phyloP scores from a whole-genome alignment of 2,888 invertebrate genomes.

The Merodon equestris region DNA sequence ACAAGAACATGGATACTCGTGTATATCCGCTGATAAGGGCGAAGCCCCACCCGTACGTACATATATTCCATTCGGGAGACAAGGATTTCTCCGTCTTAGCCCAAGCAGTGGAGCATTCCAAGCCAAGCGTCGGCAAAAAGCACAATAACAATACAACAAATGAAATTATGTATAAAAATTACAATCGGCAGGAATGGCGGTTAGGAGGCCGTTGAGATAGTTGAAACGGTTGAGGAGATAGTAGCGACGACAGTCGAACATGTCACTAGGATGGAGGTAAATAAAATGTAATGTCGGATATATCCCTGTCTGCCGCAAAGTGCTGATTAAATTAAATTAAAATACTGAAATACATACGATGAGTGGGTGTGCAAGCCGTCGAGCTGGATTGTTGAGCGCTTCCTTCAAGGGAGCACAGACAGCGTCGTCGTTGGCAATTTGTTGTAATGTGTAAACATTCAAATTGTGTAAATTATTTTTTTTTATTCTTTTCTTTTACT shows the following conservation, averaged over 20 bases:
- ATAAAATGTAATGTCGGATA: conserved; percentile 58
- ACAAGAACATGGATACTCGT: conserved; percentile 64
- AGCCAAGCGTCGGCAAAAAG: conserved; percentile 31
- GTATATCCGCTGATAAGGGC: conserved; percentile 63
- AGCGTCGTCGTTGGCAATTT: not conserved
- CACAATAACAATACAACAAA: conserved; percentile 63
- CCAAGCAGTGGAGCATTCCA: not conserved
- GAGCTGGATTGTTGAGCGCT: no score
- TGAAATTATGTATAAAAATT: conserved; percentile 67
- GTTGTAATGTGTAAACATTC: conserved; percentile 31
- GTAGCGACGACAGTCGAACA: conserved; percentile 44
- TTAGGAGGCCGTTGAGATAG: no score
- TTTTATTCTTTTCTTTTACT: conserved; percentile 16
- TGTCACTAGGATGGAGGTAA: conserved; percentile 55
- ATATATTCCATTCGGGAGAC: no score
- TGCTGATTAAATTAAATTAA: conserved; percentile 67
- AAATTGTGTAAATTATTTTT: conserved; percentile 56
- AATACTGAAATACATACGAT: conserved; percentile 25
- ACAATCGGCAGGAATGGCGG: conserved; percentile 46
- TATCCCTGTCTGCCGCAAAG: conserved; percentile 35
- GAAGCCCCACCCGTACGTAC: conserved; percentile 10
- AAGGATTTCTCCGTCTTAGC: no score
- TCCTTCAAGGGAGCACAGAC: not conserved
- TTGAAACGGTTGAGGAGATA: conserved; percentile 2
- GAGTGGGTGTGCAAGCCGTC: not conserved